Percentiles rank a stretch among this genome's conserved stretches.
phyloP scores from a whole-genome alignment of 2,113 vertebrate genomes.

The Recurvirostra avosetta region DNA sequence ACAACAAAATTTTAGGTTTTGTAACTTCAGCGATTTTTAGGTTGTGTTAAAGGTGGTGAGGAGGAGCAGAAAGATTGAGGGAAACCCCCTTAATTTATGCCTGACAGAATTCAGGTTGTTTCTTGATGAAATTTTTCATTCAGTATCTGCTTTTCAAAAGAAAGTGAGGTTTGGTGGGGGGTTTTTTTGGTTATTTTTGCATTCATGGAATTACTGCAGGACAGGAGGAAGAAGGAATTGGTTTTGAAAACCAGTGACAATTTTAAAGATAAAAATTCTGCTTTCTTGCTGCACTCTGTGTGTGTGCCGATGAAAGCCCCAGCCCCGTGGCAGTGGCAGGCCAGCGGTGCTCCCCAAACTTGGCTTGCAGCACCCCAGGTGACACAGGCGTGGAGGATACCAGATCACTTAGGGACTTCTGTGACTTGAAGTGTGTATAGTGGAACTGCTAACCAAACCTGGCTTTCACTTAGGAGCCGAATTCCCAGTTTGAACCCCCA shows the following conservation, averaged over 20 bases:
- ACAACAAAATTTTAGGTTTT: neutral
- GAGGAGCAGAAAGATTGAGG: neutral
- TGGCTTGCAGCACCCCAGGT: neutral
- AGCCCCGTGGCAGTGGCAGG: neutral
- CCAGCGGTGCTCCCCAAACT: neutral
- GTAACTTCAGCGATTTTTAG: neutral
- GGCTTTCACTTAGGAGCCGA: neutral
- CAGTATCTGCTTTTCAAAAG: neutral
- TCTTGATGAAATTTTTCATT: neutral
- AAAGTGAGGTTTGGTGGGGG: too few relatives aligned
- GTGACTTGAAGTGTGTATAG: neutral
- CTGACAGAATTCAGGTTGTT: neutral
- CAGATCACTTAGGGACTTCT: neutral
- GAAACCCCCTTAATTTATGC: neutral
- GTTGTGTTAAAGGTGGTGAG: neutral
- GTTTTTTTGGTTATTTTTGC: neutral
- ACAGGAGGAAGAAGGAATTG: neutral
- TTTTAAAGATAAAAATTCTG: neutral
- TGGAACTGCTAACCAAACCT: neutral
- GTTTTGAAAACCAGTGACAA: neutral
- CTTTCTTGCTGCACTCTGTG: neutral
- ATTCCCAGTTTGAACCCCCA: neutral
- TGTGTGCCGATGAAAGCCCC: fast-evolving
- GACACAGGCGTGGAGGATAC: too few relatives aligned
- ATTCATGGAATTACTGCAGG: neutral